Evolutionary conservation across 2,888 invertebrate species (phyloP), one percentile per base, ranked within the genome.

Genomic region (Lymantria dispar): DNA sequence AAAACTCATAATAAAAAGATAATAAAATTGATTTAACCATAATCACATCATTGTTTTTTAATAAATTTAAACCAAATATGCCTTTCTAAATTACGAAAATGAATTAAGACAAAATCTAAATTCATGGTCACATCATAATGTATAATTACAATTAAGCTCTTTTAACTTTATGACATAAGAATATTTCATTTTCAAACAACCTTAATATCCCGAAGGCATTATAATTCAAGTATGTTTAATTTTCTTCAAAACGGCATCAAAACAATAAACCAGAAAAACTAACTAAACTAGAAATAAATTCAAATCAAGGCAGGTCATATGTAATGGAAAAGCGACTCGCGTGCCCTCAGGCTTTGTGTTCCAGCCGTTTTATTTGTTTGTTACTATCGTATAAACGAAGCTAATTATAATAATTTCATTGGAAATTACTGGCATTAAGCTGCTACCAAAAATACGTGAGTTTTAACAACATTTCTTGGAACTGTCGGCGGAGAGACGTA

Each of bases 361-460:
- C 76, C 64, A 72, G 80, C 74, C 80, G 80, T 89, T 90, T 90
- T 89, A 91, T 91, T 89, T 91, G 90, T 91, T 91, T 91, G 89
- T 89, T 89, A 85, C 86, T 80, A 83, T 84, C 64, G 80, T 86
- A 87, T 87, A 91, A 91, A 91, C 84, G 83, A 80, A 78, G 76
- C 84, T 90, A 86, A 91, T 91, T 90, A 91, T 91, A 83, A 90
- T 90, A 89, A 91, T 91, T 90, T 89, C 85, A 78, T 76, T 82
- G 78, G 72, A 86, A 89, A 91, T 91, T 85, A 91, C 89, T 85
- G 85, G 88, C 85, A 91, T 91, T 91, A 91, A 83, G 82, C 79
- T 86, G 91, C 91, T 91, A 91, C 91, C 91, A 90, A 91, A 91
- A 85, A 88, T 90, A 90, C 87, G 85, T 87, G 86, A 87, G 83